Percentiles rank a stretch among this genome's conserved stretches.
phyloP scores from a whole-genome alignment of 2,888 invertebrate species.

The Aproaerema taeniolella region DNA sequence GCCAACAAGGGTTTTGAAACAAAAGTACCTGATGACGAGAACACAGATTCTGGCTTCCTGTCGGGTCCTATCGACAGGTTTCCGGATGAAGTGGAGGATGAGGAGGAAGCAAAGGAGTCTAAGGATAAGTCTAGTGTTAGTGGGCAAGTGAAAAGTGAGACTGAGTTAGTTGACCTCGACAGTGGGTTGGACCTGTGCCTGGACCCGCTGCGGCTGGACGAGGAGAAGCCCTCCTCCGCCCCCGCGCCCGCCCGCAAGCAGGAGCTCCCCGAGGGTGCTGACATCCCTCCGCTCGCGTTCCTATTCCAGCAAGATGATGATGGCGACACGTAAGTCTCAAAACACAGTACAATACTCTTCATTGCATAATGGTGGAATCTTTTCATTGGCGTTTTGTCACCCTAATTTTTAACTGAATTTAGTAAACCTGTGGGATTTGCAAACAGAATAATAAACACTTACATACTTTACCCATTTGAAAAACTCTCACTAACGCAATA shows the following conservation, averaged over 20 bases:
- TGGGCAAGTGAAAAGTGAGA: slow-evolving; percentile 28
- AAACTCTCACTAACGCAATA: too few relatives aligned
- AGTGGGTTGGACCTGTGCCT: slow-evolving; percentile 80
- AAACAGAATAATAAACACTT: too few relatives aligned
- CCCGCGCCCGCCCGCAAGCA: slow-evolving; percentile 29
- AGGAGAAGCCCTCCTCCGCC: slow-evolving; percentile 21
- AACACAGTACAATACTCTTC: not conserved
- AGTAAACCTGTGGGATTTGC: too few relatives aligned
- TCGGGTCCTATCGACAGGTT: slow-evolving; percentile 45
- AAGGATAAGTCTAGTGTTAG: slow-evolving; percentile 19
- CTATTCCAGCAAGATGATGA: slow-evolving; percentile 88
- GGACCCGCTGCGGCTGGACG: slow-evolving; percentile 67
- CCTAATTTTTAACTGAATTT: too few relatives aligned
- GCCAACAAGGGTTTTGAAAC: slow-evolving; percentile 52
- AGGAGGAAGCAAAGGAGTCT: slow-evolving; percentile 25
- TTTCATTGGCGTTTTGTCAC: too few relatives aligned
- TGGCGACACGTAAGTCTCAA: slow-evolving; percentile 90
- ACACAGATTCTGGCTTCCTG: slow-evolving; percentile 56
- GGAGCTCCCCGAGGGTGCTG: slow-evolving; percentile 25
- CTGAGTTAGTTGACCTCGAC: slow-evolving; percentile 64
- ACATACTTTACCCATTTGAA: too few relatives aligned
- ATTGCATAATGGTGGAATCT: too few relatives aligned
- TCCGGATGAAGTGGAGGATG: slow-evolving; percentile 28
- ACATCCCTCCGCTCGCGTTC: slow-evolving; percentile 76
- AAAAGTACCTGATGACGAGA: slow-evolving; percentile 48